These are phyloP conservation scores for Eunapius fragilis DNA, from an alignment of 37 sponge, comb jelly and placozoan species.

Conservation along the genomic window DNA sequence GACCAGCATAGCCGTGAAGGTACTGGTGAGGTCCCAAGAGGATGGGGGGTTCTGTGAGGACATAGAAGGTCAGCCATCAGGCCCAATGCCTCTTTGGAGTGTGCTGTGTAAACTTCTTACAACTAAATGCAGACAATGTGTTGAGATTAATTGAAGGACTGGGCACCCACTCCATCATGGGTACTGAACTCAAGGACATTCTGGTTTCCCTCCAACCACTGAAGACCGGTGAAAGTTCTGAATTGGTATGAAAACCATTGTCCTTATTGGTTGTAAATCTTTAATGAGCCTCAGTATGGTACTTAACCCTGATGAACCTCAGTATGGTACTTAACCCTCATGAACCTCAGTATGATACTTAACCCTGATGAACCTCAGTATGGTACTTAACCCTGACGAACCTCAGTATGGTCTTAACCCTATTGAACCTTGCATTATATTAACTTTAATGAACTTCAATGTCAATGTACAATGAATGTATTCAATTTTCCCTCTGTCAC, in stretches of 20 bases:
- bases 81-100: not conserved
- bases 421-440: too few species aligned
- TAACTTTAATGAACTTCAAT: too few species aligned
- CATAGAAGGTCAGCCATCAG: conserved; percentile 58
- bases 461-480: too few species aligned
- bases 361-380: too few species aligned
- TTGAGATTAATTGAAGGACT: conserved; percentile 61
- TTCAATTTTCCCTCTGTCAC: too few species aligned
- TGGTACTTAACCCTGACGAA: too few species aligned
- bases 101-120: not conserved
- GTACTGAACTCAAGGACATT: conserved; percentile 74
- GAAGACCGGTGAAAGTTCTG: conserved; percentile 3
- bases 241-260: conserved; percentile 27
- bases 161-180: conserved; percentile 72
- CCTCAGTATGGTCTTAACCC: too few species aligned
- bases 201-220: conserved; percentile 60
- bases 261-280: too few species aligned
- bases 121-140: conserved; percentile 44
- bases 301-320: too few species aligned
- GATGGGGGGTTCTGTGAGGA: conserved; percentile 28
- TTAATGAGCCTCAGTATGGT: too few species aligned
- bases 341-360: too few species aligned
- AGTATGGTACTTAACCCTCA: too few species aligned
- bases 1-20: conserved; percentile 39
- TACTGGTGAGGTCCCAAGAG: conserved; percentile 58